Evolutionary conservation across 1,140 invertebrate species (phyloP).

Genomic region (Sycobia sp.): DNA sequence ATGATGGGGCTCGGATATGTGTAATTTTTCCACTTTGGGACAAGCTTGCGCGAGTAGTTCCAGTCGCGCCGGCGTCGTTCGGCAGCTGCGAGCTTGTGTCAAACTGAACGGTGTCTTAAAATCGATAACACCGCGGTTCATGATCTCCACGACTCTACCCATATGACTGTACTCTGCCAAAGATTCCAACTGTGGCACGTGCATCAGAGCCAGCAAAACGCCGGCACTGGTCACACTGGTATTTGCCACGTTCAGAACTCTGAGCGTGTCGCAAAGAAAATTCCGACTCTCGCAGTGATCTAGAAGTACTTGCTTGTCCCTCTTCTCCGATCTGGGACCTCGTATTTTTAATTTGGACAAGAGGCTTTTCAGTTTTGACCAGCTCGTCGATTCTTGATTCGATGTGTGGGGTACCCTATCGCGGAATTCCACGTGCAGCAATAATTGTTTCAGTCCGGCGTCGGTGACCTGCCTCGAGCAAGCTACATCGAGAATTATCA

Average conservation of each 20-base stretch:
- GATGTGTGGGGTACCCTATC: conserved; percentile 44
- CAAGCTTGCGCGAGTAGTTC: conserved; percentile 57
- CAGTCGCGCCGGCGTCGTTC: conserved; percentile 52
- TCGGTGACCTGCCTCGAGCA: conserved; percentile 62
- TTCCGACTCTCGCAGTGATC: conserved; percentile 58
- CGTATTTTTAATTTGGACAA: conserved; percentile 45
- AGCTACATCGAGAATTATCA: conserved; percentile 58
- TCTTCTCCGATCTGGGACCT: conserved; percentile 41
- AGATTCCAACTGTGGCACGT: conserved; percentile 56
- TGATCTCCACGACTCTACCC: conserved; percentile 57
- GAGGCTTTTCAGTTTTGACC: conserved; percentile 51
- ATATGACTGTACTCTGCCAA: conserved; percentile 61
- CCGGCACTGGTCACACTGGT: conserved; percentile 58
- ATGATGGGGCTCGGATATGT: conserved; percentile 59
- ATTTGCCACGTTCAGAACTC: conserved; percentile 59
- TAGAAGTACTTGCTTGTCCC: conserved; percentile 51
- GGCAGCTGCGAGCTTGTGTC: conserved; percentile 51
- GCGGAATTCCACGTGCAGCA: conserved; percentile 57
- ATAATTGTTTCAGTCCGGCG: conserved; percentile 54
- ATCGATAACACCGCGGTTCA: conserved; percentile 48
- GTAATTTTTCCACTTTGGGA: conserved; percentile 54
- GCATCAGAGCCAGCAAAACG: conserved; percentile 54
- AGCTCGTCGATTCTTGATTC: conserved; percentile 43
- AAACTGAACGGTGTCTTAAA: conserved; percentile 52
- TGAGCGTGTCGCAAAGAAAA: conserved; percentile 54